Percentiles rank a stretch among this genome's conserved stretches.
Conservation (phyloP, 2,113 vertebrate genomes). For the Epinephelus lanceolatus region DNA sequence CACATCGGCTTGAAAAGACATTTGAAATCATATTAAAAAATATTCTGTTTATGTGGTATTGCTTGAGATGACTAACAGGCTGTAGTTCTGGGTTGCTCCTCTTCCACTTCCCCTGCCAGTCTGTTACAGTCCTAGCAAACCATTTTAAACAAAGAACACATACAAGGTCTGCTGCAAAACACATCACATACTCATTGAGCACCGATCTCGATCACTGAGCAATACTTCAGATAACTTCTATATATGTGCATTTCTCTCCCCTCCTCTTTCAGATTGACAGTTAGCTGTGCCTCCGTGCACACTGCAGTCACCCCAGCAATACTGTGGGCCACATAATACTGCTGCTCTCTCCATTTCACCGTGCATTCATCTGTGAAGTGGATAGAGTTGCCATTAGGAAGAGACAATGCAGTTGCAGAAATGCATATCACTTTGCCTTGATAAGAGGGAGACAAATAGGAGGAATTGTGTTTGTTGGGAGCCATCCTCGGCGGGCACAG, state of each 20-base stretch:
- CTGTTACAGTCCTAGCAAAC: not conserved
- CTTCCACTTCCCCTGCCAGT: not conserved
- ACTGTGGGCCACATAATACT: slow-evolving; percentile 57
- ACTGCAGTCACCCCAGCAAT: slow-evolving; percentile 39
- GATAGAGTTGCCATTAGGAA: slow-evolving; percentile 59
- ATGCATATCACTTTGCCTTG: slow-evolving; percentile 51
- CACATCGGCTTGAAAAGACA: not conserved
- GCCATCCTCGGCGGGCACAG: slow-evolving; percentile 32
- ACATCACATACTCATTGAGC: not conserved
- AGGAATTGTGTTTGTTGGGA: slow-evolving; percentile 58
- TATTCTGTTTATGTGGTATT: not conserved
- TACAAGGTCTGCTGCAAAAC: not conserved
- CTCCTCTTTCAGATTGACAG: slow-evolving; percentile 22
- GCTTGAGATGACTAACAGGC: not conserved
- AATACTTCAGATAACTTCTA: slow-evolving; percentile 14
- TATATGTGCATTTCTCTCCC: not conserved
- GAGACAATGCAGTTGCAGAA: slow-evolving; percentile 59
- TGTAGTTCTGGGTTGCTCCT: not conserved
- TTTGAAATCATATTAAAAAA: slow-evolving; percentile 13
- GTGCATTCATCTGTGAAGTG: slow-evolving; percentile 68
- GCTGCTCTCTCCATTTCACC: slow-evolving; percentile 62
- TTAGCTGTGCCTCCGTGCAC: slow-evolving; percentile 23
- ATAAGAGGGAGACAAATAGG: slow-evolving; percentile 65
- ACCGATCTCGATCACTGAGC: slow-evolving; percentile 5
- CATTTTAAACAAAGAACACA: not conserved